Percentiles rank a stretch among this genome's conserved stretches.
Conservation (phyloP, 2,797 vertebrate species). For the Lemur catta region DNA sequence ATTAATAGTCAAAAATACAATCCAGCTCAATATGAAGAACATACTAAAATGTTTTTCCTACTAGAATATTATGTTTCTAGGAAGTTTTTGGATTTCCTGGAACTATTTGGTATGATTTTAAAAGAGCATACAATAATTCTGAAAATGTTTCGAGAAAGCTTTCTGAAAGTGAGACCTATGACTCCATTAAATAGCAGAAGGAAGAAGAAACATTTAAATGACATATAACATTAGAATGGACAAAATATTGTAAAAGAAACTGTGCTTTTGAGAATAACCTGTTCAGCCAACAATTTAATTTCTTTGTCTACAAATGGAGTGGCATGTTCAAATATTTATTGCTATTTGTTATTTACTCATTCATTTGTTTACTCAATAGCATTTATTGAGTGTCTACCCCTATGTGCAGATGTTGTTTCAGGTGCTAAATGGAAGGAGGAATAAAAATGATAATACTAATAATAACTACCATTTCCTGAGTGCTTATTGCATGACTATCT, state of each 20-base stretch:
- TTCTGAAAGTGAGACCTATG: conserved; percentile 23
- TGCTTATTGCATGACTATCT: neutral
- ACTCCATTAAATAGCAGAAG: neutral
- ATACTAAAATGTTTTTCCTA: neutral
- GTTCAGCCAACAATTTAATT: neutral
- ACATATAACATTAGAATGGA: neutral
- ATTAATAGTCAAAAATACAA: neutral
- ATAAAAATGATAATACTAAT: neutral
- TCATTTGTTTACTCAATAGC: neutral
- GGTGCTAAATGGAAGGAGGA: neutral
- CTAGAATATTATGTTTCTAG: neutral
- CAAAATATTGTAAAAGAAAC: conserved; percentile 2
- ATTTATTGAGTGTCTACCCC: neutral
- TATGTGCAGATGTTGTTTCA: neutral
- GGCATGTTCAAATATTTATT: neutral
- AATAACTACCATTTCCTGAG: neutral
- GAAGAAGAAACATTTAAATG: neutral
- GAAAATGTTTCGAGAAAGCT: neutral
- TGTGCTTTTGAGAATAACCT: neutral
- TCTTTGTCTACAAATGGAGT: neutral
- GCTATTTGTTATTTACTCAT: neutral
- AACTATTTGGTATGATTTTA: conserved; percentile 29
- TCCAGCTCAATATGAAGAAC: neutral
- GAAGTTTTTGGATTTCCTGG: conserved; percentile 49
- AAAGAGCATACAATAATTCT: conserved; percentile 22